A percentile compares a stretch with the other conserved stretches of the same genome.
These are phyloP conservation scores for Myotis pilosus DNA, from an alignment of 2,797 vertebrate species.

Conservation along the genomic window DNA sequence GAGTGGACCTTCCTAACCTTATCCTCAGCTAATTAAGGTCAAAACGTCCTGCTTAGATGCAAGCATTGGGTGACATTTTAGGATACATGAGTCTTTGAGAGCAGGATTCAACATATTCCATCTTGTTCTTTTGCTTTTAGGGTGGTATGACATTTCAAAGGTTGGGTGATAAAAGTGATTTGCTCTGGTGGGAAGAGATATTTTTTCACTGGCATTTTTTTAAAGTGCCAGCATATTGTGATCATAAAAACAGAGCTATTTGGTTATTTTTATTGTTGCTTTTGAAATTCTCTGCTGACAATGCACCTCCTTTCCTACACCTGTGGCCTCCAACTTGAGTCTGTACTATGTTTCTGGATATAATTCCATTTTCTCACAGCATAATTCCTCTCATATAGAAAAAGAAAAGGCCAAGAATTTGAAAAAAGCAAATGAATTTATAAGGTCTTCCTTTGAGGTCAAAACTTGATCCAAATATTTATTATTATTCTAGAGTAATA, in stretches of 20 bases:
- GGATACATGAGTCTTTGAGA: not conserved
- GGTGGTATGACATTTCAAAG: no score
- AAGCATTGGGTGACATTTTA: not conserved
- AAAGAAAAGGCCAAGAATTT: not conserved
- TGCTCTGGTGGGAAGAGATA: not conserved
- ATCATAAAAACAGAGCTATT: not conserved
- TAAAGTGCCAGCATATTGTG: not conserved
- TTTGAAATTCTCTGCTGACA: not conserved
- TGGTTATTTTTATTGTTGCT: not conserved
- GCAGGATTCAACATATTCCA: not conserved
- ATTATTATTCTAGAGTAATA: not conserved
- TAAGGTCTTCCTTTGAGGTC: not conserved
- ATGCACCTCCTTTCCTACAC: accelerated
- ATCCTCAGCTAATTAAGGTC: slow-evolving; percentile 50
- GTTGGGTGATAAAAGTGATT: not conserved
- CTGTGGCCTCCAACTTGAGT: not conserved
- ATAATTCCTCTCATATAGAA: not conserved
- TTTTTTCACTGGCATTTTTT: not conserved
- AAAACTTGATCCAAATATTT: slow-evolving; percentile 11
- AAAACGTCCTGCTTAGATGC: not conserved
- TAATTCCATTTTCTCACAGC: not conserved
- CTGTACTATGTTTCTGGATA: not conserved
- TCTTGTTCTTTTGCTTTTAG: not conserved
- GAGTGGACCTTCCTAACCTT: not conserved
- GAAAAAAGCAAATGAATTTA: slow-evolving; percentile 13